These are phyloP conservation scores for Gephyroberyx darwinii DNA, from an alignment of 2,797 vertebrate species.

Conservation along the genomic window DNA sequence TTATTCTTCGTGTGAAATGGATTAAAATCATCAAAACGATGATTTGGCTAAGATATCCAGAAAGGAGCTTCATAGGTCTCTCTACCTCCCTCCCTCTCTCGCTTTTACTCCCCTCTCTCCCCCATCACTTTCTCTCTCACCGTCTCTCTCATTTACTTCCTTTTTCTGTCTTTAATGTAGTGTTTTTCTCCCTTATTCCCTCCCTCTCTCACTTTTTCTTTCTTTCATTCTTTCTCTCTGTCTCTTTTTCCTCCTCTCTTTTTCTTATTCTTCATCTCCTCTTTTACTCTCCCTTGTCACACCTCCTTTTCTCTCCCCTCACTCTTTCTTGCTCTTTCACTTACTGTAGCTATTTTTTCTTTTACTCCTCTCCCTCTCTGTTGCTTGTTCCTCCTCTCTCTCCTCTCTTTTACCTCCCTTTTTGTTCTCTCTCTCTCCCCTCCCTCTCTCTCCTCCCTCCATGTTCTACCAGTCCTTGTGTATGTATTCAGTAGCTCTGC, in stretches of 20 bases:
- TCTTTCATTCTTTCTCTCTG: background rate
- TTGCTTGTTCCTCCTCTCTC: background rate
- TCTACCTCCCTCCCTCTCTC: background rate
- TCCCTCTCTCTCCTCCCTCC: background rate
- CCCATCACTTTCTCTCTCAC: background rate
- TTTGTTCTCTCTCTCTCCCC: background rate
- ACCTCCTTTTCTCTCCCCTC: background rate
- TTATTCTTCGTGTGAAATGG: too few species aligned
- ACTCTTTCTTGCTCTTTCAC: background rate
- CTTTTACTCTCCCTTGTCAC: background rate
- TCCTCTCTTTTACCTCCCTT: background rate
- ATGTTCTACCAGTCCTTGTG: conserved; percentile 18
- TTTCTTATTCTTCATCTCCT: background rate
- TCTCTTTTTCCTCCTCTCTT: background rate
- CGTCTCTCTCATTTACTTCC: background rate
- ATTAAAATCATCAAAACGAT: too few species aligned
- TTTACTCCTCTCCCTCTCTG: background rate
- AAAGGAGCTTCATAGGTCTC: too few species aligned
- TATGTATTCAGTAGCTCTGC: conserved; percentile 1
- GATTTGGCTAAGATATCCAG: too few species aligned
- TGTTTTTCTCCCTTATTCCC: background rate
- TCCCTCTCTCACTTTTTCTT: too few species aligned
- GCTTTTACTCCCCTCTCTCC: background rate
- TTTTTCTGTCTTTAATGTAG: background rate
- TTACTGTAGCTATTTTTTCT: too few species aligned